Percentiles rank a stretch among this genome's conserved stretches.
Evolutionary conservation across 1,140 invertebrate genomes (phyloP).

Genomic region (Eueides isabella): DNA sequence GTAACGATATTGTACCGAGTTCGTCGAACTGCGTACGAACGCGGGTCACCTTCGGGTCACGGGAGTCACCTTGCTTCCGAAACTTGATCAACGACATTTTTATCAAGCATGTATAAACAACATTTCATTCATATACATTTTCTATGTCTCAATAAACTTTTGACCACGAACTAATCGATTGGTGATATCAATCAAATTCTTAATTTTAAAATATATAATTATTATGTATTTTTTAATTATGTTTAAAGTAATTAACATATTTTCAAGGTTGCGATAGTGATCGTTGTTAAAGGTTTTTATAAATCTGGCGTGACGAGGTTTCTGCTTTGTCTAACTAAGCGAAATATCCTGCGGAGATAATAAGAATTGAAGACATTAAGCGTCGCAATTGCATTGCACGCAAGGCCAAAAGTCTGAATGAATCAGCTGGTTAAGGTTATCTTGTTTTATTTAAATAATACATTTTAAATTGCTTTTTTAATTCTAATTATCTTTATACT

Average conservation of each 20-base stretch:
- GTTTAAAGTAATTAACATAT: conserved; percentile 24
- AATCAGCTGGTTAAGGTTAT: conserved; percentile 61
- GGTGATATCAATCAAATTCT: conserved; percentile 11
- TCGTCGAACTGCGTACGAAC: conserved; percentile 64
- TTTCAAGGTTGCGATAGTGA: conserved; percentile 24
- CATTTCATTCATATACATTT: conserved; percentile 48
- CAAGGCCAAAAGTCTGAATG: conserved; percentile 64
- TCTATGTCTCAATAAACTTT: conserved; percentile 33
- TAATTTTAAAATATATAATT: conserved; percentile 15
- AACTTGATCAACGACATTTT: conserved; percentile 73
- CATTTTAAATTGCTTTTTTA: not conserved
- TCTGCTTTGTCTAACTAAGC: conserved; percentile 28
- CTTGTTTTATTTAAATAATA: not conserved
- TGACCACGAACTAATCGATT: conserved; percentile 4
- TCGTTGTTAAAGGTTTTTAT: conserved; percentile 17
- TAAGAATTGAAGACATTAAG: conserved; percentile 47
- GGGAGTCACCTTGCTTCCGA: conserved; percentile 75
- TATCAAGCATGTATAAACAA: conserved; percentile 58
- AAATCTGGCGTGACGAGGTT: conserved; percentile 13
- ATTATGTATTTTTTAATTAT: conserved; percentile 25
- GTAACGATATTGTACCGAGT: conserved; percentile 53
- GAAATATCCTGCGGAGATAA: conserved; percentile 36
- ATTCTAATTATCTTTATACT: not conserved
- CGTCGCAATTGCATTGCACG: conserved; percentile 56
- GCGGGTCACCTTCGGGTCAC: conserved; percentile 71